Evolutionary conservation across 2,113 vertebrate genomes (phyloP).

Genomic region (Eretmochelys imbricata): DNA sequence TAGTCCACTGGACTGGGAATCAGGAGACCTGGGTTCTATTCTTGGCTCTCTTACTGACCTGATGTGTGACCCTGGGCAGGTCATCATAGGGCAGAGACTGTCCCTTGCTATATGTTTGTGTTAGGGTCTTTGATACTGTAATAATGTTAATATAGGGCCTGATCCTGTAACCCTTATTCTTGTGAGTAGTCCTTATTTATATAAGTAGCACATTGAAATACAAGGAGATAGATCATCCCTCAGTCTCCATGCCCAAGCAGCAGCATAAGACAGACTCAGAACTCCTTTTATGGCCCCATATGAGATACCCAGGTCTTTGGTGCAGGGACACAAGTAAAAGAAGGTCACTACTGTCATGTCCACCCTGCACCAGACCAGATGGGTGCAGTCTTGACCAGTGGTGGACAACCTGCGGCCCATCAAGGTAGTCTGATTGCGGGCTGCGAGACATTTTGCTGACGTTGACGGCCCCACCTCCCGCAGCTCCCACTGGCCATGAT

Average conservation of each 20-base stretch:
- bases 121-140: too few species aligned
- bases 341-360: fast-evolving
- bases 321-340: neutral
- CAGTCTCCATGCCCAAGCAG: neutral
- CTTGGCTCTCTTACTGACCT: neutral
- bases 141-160: neutral
- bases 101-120: neutral
- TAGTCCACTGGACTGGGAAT: neutral
- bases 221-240: neutral
- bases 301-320: neutral
- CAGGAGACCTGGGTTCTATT: neutral
- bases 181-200: neutral
- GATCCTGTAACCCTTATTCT: neutral
- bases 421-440: too few species aligned
- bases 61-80: neutral
- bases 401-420: too few species aligned
- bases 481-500: too few species aligned
- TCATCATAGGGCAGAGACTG: neutral
- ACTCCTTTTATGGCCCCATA: neutral
- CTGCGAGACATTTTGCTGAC: too few species aligned
- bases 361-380: too few species aligned
- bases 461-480: too few species aligned
- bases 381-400: neutral
- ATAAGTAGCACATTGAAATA: neutral
- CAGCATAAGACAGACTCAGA: neutral